A percentile compares a stretch with the other conserved stretches of the same genome.
These are phyloP conservation scores for Ceuthmochares aereus DNA, from an alignment of 2,113 vertebrate genomes.

Conservation along the genomic window DNA sequence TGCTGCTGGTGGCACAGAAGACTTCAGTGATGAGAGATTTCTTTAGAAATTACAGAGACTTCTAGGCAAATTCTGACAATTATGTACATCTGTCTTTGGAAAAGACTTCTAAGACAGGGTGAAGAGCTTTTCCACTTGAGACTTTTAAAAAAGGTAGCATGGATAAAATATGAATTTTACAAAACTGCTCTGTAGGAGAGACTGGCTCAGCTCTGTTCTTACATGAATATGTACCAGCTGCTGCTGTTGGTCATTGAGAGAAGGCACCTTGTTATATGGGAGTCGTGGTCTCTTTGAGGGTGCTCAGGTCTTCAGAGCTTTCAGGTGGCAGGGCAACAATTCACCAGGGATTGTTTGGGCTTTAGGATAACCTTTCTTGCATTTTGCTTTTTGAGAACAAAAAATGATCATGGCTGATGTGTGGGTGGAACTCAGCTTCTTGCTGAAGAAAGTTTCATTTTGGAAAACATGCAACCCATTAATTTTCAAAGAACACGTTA, in stretches of 20 bases:
- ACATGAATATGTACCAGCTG: neutral
- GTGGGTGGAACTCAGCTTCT: neutral
- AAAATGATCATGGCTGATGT: neutral
- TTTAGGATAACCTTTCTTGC: neutral
- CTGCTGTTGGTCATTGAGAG: neutral
- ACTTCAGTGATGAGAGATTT: neutral
- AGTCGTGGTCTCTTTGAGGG: neutral
- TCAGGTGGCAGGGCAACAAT: neutral
- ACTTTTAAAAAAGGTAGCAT: neutral
- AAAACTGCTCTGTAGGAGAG: neutral
- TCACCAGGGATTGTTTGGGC: neutral
- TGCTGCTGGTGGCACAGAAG: accelerated
- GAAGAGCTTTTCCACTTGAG: neutral
- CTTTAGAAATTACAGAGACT: neutral
- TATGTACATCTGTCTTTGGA: neutral
- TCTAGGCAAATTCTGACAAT: neutral
- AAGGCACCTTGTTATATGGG: neutral
- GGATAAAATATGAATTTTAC: neutral
- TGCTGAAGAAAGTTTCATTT: neutral
- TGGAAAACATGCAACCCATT: neutral
- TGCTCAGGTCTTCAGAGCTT: neutral
- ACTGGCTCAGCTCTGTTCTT: neutral
- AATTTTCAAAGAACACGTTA: neutral
- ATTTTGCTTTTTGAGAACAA: neutral
- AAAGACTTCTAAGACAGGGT: neutral